Percentiles rank a stretch among this genome's conserved stretches.
Conservation (phyloP, 1,140 invertebrate species). For the Nasonia longicornis region DNA sequence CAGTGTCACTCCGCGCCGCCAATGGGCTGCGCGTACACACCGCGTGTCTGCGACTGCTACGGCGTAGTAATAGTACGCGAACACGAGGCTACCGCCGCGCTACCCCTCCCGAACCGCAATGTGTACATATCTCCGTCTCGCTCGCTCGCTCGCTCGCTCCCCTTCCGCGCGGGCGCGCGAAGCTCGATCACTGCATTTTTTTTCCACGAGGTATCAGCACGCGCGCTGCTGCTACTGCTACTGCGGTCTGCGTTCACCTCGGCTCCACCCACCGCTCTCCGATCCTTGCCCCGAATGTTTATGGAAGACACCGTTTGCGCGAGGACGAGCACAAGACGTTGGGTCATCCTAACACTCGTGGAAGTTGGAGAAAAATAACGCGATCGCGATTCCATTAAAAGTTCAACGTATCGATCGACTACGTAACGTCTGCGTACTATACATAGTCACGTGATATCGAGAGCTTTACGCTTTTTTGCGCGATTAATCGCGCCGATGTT, state of each 20-base stretch:
- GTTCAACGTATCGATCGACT: too few relatives aligned
- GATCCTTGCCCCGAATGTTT: constrained; percentile 17
- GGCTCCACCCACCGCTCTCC: constrained; percentile 24
- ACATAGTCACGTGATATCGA: neutral
- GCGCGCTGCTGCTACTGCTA: constrained; percentile 37
- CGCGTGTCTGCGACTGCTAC: constrained; percentile 34
- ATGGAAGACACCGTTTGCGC: neutral
- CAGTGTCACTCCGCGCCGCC: neutral
- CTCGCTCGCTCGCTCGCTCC: neutral
- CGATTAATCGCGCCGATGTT: neutral
- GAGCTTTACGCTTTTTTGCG: neutral
- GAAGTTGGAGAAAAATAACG: too few relatives aligned
- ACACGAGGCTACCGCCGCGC: constrained; percentile 18
- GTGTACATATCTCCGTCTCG: neutral
- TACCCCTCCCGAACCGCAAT: neutral
- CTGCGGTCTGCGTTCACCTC: constrained; percentile 44
- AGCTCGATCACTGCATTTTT: neutral
- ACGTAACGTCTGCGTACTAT: too few relatives aligned
- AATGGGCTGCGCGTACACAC: neutral
- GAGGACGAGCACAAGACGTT: too few relatives aligned
- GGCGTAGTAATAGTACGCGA: constrained; percentile 31
- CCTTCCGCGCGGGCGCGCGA: neutral
- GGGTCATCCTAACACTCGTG: too few relatives aligned
- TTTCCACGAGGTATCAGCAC: constrained; percentile 30
- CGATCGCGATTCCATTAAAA: neutral